Evolutionary conservation across 2,888 invertebrate species (phyloP).

Genomic region (Cheiracanthium punctorium): DNA sequence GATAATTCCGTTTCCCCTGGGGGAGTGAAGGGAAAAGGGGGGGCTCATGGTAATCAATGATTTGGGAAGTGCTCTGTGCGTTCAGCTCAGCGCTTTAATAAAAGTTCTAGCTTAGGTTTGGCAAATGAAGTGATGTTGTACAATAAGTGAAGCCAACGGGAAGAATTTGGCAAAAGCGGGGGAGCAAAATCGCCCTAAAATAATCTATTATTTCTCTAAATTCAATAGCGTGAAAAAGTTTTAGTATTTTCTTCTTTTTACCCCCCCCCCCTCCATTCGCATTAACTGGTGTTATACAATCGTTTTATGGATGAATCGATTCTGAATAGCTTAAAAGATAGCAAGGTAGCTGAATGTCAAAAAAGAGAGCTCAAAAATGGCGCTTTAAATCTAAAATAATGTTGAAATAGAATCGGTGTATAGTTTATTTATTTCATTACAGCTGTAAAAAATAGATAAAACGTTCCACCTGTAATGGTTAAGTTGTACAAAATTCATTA

Average conservation of each 20-base stretch:
- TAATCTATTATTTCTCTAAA: conserved; percentile 66
- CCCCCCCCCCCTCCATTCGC: not conserved
- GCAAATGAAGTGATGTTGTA: conserved; percentile 68
- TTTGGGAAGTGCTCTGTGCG: conserved; percentile 41
- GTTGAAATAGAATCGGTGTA: too few species aligned
- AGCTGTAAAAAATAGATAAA: too few species aligned
- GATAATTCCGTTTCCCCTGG: not conserved
- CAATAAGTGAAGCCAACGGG: conserved; percentile 38
- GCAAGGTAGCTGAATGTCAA: conserved; percentile 23
- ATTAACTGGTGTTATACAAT: conserved; percentile 48
- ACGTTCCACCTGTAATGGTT: not conserved
- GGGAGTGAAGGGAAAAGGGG: conserved; percentile 11
- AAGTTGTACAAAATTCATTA: too few species aligned
- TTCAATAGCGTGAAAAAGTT: conserved; percentile 48
- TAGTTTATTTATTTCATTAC: too few species aligned
- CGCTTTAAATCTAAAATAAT: not conserved
- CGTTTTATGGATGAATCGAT: conserved; percentile 55
- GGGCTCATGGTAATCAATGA: conserved; percentile 54
- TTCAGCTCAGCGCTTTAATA: conserved; percentile 47
- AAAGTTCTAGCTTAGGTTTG: conserved; percentile 57
- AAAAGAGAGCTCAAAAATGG: not conserved
- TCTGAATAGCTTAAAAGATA: conserved; percentile 47
- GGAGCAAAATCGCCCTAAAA: conserved; percentile 14
- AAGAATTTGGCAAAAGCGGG: conserved; percentile 13
- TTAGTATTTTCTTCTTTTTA: conserved; percentile 25